phyloP scores from a whole-genome alignment of 2,888 invertebrate species.

The Agonopterix subpropinquella region DNA sequence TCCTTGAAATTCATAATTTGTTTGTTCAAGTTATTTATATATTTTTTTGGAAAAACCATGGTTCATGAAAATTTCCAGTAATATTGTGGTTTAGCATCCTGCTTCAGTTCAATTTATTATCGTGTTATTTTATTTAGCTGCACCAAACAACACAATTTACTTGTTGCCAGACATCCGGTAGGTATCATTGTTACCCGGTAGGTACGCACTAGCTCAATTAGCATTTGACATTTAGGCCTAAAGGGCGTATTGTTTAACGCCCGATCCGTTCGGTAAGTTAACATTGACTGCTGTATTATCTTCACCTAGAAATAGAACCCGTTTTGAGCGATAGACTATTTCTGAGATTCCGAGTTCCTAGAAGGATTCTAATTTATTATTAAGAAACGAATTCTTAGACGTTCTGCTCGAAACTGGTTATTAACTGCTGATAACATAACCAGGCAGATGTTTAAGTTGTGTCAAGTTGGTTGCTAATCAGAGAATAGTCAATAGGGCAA shows the following conservation, averaged over 20 bases:
- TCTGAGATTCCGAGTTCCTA: neutral
- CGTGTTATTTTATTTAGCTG: constrained; percentile 7
- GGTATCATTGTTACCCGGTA: constrained; percentile 20
- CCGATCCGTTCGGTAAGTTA: constrained; percentile 18
- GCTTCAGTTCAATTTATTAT: constrained; percentile 9
- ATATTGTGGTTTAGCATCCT: constrained; percentile 8
- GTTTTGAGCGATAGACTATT: no score
- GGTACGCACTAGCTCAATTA: constrained; percentile 29
- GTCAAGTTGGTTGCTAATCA: no score
- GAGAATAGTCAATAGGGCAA: constrained; percentile 27
- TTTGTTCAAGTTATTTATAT: no score
- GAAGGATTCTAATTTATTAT: neutral
- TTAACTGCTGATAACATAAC: no score
- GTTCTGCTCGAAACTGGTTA: no score
- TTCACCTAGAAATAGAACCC: neutral
- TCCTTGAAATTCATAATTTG: no score
- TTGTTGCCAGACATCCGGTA: constrained; percentile 27
- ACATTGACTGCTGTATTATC: constrained; percentile 15
- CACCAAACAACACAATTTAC: constrained; percentile 17
- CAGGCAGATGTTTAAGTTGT: no score
- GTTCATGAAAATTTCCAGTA: no score
- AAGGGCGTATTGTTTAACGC: constrained; percentile 30
- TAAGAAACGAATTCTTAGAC: no score
- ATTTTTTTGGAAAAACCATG: no score
- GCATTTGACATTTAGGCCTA: constrained; percentile 36